Base-by-base conservation (phyloP, 2,888 invertebrate genomes). In the Agriotes lineatus region DNA sequence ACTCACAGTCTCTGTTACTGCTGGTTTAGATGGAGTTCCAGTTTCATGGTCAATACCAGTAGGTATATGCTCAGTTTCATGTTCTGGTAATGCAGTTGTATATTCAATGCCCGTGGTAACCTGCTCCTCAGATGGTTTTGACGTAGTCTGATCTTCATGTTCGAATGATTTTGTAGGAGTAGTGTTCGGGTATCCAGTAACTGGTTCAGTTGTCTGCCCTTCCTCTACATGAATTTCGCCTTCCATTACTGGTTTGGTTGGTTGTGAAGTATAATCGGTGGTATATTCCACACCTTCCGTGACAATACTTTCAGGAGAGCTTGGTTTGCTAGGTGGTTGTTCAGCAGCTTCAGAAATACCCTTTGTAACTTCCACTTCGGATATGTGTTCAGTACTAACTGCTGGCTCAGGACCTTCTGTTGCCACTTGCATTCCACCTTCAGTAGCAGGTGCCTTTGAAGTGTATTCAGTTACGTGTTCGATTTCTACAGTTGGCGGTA, bases 401-500 rank as follows among this genome's bases (percentile, higher is more conserved):
- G n/a, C n/a, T n/a, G n/a, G n/a, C n/a, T n/a, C n/a, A n/a, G n/a
- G n/a, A n/a, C n/a, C n/a, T n/a, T n/a, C n/a, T n/a, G n/a, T n/a
- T n/a, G n/a, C n/a, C n/a, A n/a, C n/a, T n/a, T n/a, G n/a, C n/a
- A n/a, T n/a, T n/a, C n/a, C n/a, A n/a, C n/a, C n/a, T n/a, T n/a
- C n/a, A n/a, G n/a, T n/a, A n/a, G n/a, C 37, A 1, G 37, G 37
- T 37, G 1, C 12, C n/a, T 37, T n/a, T 37, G 37, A 1, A 1
- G 1, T 14, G 5, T 4, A n/a, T 12, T 37, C 37, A 1, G 37
- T 37, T 37, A 37, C 37, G n/a, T 12, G 67, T 10, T 14, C 63
- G n/a, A n/a, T 50, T 63, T 67, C 74, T n/a, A 67, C 45, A 12
- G 72, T 30, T 42, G 71, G 5, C 9, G 18, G 57, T 20, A 14